Evolutionary conservation across 2,797 vertebrate species (phyloP).

Genomic region (Anguilla pacifica): DNA sequence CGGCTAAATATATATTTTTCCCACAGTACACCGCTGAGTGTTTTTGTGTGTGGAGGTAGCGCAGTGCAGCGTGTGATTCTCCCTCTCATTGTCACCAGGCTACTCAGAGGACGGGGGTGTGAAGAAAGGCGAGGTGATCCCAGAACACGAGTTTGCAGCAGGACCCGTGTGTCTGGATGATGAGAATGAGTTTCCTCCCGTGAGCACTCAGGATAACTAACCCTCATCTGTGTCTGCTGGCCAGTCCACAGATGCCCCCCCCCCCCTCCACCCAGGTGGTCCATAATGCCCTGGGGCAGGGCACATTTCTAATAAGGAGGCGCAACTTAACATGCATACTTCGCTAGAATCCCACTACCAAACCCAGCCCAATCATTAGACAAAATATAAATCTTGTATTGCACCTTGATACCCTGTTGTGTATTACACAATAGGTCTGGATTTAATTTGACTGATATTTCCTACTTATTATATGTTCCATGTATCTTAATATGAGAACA

Average conservation of each 20-base stretch:
- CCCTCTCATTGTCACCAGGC: conserved; percentile 63
- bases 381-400: conserved; percentile 12
- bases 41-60: not conserved
- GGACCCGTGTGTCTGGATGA: conserved; percentile 90
- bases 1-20: not conserved
- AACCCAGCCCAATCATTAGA: not conserved
- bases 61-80: not conserved
- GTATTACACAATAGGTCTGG: conserved; percentile 4
- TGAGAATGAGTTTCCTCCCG: conserved; percentile 90
- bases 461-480: not conserved
- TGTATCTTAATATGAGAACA: not conserved
- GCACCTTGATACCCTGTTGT: conserved; percentile 15
- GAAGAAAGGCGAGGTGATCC: conserved; percentile 87
- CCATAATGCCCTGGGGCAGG: conserved; percentile 38
- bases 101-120: conserved; percentile 90
- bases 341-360: not conserved
- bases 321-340: not conserved
- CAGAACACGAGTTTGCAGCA: conserved; percentile 90
- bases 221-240: conserved; percentile 38
- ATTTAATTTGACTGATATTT: conserved; percentile 19
- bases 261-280: not conserved
- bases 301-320: conserved; percentile 40
- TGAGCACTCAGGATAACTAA: conserved; percentile 85
- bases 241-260: not conserved
- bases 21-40: not conserved